phyloP scores from a whole-genome alignment of 1,140 invertebrate genomes.

The Caligus rogercresseyi region DNA sequence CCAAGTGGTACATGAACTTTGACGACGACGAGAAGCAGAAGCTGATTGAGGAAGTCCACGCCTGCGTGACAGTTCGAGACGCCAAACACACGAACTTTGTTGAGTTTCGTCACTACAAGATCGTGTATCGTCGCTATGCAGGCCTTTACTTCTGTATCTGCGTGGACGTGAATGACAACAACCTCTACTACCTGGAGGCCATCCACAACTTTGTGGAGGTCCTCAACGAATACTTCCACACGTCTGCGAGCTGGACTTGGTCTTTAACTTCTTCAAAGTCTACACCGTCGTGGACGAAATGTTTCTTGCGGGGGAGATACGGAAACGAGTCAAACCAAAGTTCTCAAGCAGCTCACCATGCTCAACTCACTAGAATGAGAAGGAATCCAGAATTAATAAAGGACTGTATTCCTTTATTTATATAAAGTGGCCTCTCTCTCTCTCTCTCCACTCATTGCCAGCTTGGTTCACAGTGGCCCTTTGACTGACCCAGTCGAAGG shows the following conservation, averaged over 20 bases:
- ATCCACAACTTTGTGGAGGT: slow-evolving; percentile 99
- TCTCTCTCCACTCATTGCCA: too few species aligned
- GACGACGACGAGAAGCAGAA: slow-evolving; percentile 99
- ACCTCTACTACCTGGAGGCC: slow-evolving; percentile 92
- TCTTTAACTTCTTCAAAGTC: slow-evolving; percentile 98
- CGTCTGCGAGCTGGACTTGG: slow-evolving; percentile 97
- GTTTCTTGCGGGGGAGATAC: slow-evolving; percentile 98
- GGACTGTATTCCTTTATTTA: too few species aligned
- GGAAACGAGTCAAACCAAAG: slow-evolving; percentile 99
- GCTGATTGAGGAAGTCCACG: slow-evolving; percentile 98
- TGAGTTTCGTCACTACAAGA: slow-evolving; percentile 98
- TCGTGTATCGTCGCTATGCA: slow-evolving; percentile 94
- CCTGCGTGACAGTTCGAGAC: slow-evolving; percentile 91
- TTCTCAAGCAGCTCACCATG: slow-evolving; percentile 91
- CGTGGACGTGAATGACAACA: slow-evolving; percentile 98
- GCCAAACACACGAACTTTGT: slow-evolving; percentile 91
- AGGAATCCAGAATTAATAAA: too few species aligned
- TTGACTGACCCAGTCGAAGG: too few species aligned
- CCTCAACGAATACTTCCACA: slow-evolving; percentile 99
- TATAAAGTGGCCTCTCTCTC: too few species aligned
- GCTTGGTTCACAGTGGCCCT: too few species aligned
- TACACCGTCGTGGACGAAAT: slow-evolving; percentile 99
- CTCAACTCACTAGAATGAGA: slow-evolving; percentile 85
- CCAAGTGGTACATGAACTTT: slow-evolving; percentile 99
- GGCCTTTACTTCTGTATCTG: slow-evolving; percentile 99